Base-by-base conservation (phyloP, 2,797 vertebrate species). In the Leptoclinus maculatus region DNA sequence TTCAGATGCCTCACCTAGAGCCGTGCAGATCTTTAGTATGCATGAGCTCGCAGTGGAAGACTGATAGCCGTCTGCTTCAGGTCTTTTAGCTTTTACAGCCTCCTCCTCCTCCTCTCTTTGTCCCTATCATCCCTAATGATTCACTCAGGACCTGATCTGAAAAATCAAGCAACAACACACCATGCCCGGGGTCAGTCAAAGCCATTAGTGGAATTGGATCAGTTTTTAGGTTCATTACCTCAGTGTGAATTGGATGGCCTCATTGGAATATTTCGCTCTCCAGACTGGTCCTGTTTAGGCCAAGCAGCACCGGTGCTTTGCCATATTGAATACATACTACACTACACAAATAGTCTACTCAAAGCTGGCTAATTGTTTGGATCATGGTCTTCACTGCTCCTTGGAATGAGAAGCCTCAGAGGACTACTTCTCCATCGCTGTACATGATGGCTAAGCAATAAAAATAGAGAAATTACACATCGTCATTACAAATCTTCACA, bases 151-250 rank as follows among this genome's bases (percentile, higher is more conserved):
- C 81, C 82, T 86, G 83, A 91, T 91, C 85, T 85, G 83, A 32
- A 90, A 91, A 89, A 89, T 87, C 66, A 91, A 91, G 81, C 81
- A 82, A 84, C 83, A 86, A 73, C 87, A 84, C 86, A 89, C 92
- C 85, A 89, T 84, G 85, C 89, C 67, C 84, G 82, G 86, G 92
- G 89, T 94, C 90, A 92, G 80, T 89, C 80, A 81, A 88, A 90
- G 86, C 90, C 89, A 93, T 94, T 93, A 91, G 82, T 29, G 60
- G 87, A 91, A 94, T 89, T 93, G 91, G 85, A 91, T 92, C 78
- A 71, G 90, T 92, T 93, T 93, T 89, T 76, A 73, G 90, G 90
- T 92, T 93, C 89, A 94, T 94, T 95, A 94, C 89, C 89, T 90
- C 80, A 34, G 79, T 88, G 76, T 84, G 82, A 77, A 86, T 82